A percentile compares a stretch with the other conserved stretches of the same genome.
Evolutionary conservation across 1,140 invertebrate species (phyloP).

Genomic region (Triops cancriformis): DNA sequence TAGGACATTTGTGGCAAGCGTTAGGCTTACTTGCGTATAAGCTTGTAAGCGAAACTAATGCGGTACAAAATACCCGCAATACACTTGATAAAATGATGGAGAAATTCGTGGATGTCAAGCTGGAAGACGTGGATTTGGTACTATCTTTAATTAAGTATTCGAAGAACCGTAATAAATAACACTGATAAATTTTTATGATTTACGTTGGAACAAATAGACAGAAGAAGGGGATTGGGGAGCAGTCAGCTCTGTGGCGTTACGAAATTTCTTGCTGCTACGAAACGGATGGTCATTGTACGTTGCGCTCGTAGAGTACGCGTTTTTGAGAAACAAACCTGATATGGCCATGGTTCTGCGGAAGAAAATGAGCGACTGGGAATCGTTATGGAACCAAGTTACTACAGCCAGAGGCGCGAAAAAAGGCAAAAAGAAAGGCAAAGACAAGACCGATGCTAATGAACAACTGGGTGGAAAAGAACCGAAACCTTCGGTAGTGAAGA

Average conservation of each 20-base stretch:
- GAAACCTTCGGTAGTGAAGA: neutral
- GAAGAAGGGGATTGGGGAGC: slow-evolving; percentile 1
- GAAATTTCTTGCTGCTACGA: neutral
- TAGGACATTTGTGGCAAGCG: neutral
- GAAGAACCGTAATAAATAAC: no score
- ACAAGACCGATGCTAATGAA: neutral
- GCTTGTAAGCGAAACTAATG: neutral
- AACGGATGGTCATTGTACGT: neutral
- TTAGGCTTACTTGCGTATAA: neutral
- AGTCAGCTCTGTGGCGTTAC: neutral
- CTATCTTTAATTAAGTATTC: no score
- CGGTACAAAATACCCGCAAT: neutral
- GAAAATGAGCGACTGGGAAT: neutral
- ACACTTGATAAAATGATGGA: neutral
- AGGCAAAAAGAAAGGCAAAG: neutral
- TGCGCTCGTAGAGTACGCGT: neutral
- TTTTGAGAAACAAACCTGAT: neutral
- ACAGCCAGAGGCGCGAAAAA: neutral
- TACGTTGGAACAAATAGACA: neutral
- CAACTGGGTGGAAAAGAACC: neutral
- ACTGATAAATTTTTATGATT: neutral
- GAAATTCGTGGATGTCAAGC: neutral
- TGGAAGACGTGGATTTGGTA: neutral
- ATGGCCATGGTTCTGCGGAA: neutral
- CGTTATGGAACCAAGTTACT: neutral